These are phyloP conservation scores for Procavia capensis DNA, from an alignment of 2,113 vertebrate species.

Conservation along the genomic window DNA sequence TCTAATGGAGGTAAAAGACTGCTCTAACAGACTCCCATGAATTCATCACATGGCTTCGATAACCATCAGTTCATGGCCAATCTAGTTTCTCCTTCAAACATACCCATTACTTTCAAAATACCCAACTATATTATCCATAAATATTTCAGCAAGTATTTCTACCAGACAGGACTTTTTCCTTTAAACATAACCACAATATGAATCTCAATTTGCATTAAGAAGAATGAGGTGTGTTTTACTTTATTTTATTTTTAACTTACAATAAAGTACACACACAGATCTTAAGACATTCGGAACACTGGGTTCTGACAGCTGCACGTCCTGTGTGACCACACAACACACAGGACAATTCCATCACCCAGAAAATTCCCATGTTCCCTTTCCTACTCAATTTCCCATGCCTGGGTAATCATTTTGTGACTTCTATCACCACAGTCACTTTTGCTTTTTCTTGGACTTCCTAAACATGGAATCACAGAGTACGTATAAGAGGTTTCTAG, in stretches of 20 bases:
- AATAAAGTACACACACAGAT: slow-evolving; percentile 23
- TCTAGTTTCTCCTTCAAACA: slow-evolving; percentile 32
- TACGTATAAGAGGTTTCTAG: neutral
- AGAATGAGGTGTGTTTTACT: neutral
- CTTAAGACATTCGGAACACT: neutral
- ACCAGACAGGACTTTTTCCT: neutral
- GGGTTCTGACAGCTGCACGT: neutral
- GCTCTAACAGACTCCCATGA: neutral
- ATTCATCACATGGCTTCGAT: neutral
- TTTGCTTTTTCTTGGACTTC: neutral
- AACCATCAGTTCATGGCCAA: neutral
- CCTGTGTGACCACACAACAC: neutral
- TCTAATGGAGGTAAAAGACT: neutral
- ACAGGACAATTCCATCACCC: neutral
- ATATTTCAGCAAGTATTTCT: slow-evolving; percentile 1
- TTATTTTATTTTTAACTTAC: neutral
- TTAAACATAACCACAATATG: neutral
- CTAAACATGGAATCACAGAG: neutral
- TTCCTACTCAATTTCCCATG: slow-evolving; percentile 12
- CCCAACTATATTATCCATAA: neutral
- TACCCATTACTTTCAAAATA: neutral
- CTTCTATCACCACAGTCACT: neutral
- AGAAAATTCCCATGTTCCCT: neutral
- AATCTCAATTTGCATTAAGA: neutral
- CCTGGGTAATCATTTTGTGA: neutral